Evolutionary conservation across 2,888 invertebrate genomes (phyloP), one percentile per base, ranked within the genome.

Genomic region (Plebejus melissa): DNA sequence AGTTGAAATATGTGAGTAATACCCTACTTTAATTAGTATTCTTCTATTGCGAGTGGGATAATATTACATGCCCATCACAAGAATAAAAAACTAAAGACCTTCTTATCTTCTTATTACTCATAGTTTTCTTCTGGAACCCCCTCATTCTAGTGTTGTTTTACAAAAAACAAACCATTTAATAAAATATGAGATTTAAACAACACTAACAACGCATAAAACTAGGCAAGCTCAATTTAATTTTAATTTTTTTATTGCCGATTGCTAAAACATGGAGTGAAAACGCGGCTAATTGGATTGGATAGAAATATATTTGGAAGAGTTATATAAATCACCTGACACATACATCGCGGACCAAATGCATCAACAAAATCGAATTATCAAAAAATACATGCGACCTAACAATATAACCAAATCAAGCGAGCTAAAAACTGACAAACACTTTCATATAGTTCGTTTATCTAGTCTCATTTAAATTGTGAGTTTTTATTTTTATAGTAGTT

Each of bases 301-400:
- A 72, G 54, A 72, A 72, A 72, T 54, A 50, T 72, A 50, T 72
- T 72, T 72, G 50, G 32, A 50, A 54, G 54, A 32, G 46, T 72
- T 50, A 54, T 72, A 72, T 72, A 50, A 72, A 72, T 72, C 50
- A 54, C 72, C 72, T 36, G 72, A 72, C 72, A 71, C 28, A 46
- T 36, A 71, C 71, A 32, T 50, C 16, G 50, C 32, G 28, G 32
- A 28, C 13, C 16, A 50, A 13, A 72, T 72, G 72, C 50, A 72
- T 72, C 54, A 72, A 54, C 72, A 50, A 50, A 72, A 72, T 72
- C 16, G 22, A 72, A 72, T 72, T 72, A 72, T 50, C 54, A 22
- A 72, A 72, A 72, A 72, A 72, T 72, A 71, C 32, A 72, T 16
- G 7, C 9, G 46, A 32, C 28, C 13, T 32, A 32, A 50, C 28